Conservation (phyloP, 2,797 vertebrate species). For the Aplochiton taeniatus region DNA sequence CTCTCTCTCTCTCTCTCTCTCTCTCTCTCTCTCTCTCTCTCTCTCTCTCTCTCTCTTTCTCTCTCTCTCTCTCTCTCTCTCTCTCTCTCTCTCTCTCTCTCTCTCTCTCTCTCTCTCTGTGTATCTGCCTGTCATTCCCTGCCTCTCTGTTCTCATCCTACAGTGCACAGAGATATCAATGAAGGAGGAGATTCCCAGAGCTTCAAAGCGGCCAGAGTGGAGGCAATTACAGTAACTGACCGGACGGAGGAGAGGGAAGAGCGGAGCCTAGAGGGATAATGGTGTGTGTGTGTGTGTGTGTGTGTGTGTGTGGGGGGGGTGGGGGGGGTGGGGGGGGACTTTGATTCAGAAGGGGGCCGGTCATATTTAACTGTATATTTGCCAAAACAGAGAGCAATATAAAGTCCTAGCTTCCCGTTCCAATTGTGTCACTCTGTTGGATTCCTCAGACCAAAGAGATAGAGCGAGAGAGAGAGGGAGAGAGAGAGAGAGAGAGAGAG, state of each 20-base stretch:
- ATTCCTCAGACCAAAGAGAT: slow-evolving; percentile 6
- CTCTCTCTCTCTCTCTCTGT: background rate
- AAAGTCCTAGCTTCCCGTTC: background rate
- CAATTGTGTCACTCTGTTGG: slow-evolving; percentile 1
- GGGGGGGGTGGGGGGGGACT: background rate
- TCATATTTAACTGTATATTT: background rate
- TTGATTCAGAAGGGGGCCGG: background rate
- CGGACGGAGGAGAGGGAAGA: slow-evolving; percentile 17
- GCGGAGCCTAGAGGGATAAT: slow-evolving; percentile 13
- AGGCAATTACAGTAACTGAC: slow-evolving; percentile 5
- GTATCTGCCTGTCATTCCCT: background rate
- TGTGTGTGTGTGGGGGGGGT: slow-evolving; percentile 6
- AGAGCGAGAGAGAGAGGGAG: slow-evolving; percentile 29
- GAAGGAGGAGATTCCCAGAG: background rate
- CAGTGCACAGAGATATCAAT: background rate
- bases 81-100: slow-evolving; percentile 4
- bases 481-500: slow-evolving; percentile 10
- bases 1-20: background rate
- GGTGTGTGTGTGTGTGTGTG: slow-evolving; percentile 24
- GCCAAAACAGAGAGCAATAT: background rate
- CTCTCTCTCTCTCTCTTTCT: slow-evolving; percentile 10
- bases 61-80: background rate
- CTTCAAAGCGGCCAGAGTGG: background rate
- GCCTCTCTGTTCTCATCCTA: background rate
- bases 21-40: background rate